Conservation (phyloP, 2,888 invertebrate genomes). For the Eugnorisma glareosa region DNA sequence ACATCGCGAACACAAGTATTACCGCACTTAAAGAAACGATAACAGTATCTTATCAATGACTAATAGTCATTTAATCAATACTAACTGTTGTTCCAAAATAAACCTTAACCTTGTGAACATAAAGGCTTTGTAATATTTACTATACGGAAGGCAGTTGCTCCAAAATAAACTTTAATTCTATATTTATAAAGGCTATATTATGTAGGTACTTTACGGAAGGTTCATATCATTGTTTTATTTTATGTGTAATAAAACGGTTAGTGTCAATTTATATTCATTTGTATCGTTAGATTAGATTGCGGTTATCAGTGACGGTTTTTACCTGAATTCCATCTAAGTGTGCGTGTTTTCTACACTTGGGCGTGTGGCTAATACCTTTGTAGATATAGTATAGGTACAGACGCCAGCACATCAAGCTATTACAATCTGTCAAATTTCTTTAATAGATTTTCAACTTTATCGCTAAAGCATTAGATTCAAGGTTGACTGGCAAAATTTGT, state of each 20-base stretch:
- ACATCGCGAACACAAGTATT: constrained; percentile 26
- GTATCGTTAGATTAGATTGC: constrained; percentile 48
- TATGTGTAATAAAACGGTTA: constrained; percentile 31
- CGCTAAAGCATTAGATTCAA: too few species aligned
- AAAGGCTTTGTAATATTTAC: constrained; percentile 7
- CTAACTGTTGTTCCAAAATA: constrained; percentile 19
- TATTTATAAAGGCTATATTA: constrained; percentile 14
- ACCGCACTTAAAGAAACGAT: constrained; percentile 22
- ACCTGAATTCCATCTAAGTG: background rate
- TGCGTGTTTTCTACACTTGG: background rate
- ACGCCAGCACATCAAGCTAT: too few species aligned
- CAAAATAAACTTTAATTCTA: constrained; percentile 20
- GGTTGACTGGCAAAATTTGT: too few species aligned
- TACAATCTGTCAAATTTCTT: too few species aligned
- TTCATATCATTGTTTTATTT: constrained; percentile 30
- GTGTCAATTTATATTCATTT: constrained; percentile 34
- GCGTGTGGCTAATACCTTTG: background rate
- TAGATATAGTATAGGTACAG: too few species aligned
- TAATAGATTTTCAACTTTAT: too few species aligned
- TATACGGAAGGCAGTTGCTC: constrained; percentile 10
- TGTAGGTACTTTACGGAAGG: constrained; percentile 12
- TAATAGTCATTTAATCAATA: constrained; percentile 48
- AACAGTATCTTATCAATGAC: constrained; percentile 30
- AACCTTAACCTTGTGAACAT: constrained; percentile 17
- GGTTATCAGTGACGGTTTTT: constrained; percentile 23